Base-by-base conservation (phyloP, 2,113 vertebrate species). In the Amphiprion ocellaris region DNA sequence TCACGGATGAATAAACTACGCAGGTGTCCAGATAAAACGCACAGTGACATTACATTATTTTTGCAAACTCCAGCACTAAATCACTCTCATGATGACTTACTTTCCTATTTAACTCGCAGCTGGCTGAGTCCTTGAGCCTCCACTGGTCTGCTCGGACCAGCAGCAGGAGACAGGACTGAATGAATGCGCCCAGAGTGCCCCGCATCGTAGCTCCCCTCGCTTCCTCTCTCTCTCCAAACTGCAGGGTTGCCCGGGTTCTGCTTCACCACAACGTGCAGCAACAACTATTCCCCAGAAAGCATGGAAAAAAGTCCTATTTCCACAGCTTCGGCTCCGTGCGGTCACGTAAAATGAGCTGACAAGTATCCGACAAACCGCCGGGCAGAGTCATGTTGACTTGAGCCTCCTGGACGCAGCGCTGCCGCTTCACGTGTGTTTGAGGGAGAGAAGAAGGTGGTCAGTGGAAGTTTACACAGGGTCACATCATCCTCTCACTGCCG, bases 31-130 rank as follows among this genome's bases (percentile, higher is more conserved):
- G 2, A 14, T 44, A 44, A 44, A 44, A 9, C 12, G 41, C 10
- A 44, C 12, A 15, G 41, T 14, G 4, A 37, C 33, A 10, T 37
- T 9, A 37, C 33, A 37, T 37, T 37, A 21, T 16, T 19, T 19
- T 1, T 49, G 47, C 49, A 50, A 7, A 50, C 49, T 50, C 8
- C 2, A 44, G 12, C 11, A 14, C 3, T 44, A 44, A 8, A 44
- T 44, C 49, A 21, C 9, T 52, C 8, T 39, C 1, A 2, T 8
- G 11, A 10, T 52, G 6, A 52, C 91, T 94, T 92, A 95, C 95
- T 88, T 94, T 94, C 77, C 63, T 92, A 88, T 94, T 87, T 4
- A 95, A 87, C 75, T 95, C 92, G 87, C 95, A 96, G 92, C 70
- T 90, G 73, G 84, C 52, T 10, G 92, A 82, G 33, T 94, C 94